Conservation (phyloP, 2,888 invertebrate genomes). For the Copidosoma aretas region DNA sequence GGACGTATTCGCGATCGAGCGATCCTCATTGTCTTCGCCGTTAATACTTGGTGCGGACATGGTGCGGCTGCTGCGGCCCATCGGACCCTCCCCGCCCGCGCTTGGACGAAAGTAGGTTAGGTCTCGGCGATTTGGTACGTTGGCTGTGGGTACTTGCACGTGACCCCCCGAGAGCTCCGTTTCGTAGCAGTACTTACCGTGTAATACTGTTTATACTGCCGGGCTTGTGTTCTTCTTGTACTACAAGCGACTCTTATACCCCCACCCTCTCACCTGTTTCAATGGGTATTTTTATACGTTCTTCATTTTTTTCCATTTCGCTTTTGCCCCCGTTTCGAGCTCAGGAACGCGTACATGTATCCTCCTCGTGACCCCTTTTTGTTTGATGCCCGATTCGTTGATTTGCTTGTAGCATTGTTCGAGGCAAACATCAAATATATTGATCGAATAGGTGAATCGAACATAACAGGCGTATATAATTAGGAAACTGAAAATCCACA, state of each 20-base stretch:
- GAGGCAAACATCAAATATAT: too few species aligned
- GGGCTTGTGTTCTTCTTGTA: background rate
- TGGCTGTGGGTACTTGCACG: background rate
- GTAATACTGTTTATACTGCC: too few species aligned
- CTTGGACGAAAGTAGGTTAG: slow-evolving; percentile 33
- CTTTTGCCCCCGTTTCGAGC: background rate
- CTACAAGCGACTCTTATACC: background rate
- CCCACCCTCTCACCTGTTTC: background rate
- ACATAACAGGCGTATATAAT: too few species aligned
- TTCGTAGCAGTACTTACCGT: too few species aligned
- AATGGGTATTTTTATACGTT: background rate
- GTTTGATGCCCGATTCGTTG: too few species aligned
- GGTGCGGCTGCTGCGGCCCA: too few species aligned
- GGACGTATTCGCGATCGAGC: slow-evolving; percentile 26
- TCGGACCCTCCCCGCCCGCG: slow-evolving; percentile 3
- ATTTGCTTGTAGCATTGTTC: too few species aligned
- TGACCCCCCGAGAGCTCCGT: background rate
- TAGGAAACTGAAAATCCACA: too few species aligned
- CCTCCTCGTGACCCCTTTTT: background rate
- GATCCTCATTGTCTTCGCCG: slow-evolving; percentile 31
- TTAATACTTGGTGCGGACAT: too few species aligned
- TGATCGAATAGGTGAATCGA: too few species aligned
- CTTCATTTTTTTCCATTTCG: background rate
- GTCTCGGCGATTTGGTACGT: slow-evolving; percentile 6
- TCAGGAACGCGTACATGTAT: background rate